Evolutionary conservation across 35 echinoderm and acorn worm species (phyloP).

Genomic region (Ophiothrix spiculata): DNA sequence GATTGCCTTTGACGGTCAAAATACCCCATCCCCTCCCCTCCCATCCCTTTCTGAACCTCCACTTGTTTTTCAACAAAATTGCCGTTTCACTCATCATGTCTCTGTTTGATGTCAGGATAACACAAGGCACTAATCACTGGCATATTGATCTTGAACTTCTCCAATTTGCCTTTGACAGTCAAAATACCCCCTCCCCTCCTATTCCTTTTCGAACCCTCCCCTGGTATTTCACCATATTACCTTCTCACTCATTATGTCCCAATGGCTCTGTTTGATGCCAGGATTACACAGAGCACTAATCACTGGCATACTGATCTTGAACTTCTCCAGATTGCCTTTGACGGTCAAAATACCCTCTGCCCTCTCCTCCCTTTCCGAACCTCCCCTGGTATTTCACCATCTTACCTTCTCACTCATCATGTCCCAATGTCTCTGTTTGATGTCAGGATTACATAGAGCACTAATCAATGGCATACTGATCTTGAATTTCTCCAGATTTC

Average conservation of each 20-base stretch:
- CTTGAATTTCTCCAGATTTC: slow-evolving; percentile 99
- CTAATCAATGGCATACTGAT: slow-evolving; percentile 98
- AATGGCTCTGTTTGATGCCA: slow-evolving; percentile 94
- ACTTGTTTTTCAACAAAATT: no score
- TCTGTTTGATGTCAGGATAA: slow-evolving; percentile 92
- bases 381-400: no score
- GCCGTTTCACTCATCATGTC: slow-evolving; percentile 99
- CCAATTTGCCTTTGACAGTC: slow-evolving; percentile 98
- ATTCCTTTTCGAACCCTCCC: no score
- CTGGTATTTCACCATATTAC: no score
- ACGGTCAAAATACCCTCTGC: no score
- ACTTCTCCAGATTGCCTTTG: slow-evolving; percentile 99
- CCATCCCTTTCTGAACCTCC: no score
- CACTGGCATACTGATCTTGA: slow-evolving; percentile 99
- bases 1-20: no score
- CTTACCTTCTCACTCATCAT: slow-evolving; percentile 99
- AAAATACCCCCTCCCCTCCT: no score
- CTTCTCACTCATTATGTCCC: slow-evolving; percentile 99
- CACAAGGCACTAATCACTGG: slow-evolving; percentile 91
- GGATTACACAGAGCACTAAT: slow-evolving; percentile 94
- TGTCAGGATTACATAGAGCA: slow-evolving; percentile 93
- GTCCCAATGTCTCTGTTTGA: slow-evolving; percentile 94
- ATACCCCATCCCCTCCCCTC: no score
- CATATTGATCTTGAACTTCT: slow-evolving; percentile 99
- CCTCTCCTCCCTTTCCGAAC: no score